Evolutionary conservation across 2,888 invertebrate genomes (phyloP).

Genomic region (Drosophila anceps): DNA sequence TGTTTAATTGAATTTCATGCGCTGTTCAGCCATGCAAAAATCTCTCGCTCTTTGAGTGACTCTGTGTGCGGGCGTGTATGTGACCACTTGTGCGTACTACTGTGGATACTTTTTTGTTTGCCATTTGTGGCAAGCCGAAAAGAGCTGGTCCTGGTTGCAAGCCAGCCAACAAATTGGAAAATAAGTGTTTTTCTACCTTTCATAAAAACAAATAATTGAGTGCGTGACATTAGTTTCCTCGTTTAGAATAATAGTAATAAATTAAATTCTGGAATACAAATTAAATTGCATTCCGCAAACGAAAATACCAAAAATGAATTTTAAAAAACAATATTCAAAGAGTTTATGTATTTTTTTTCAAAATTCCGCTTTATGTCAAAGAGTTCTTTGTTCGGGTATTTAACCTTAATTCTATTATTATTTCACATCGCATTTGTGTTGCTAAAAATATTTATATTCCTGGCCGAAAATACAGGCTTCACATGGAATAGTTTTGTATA

Average conservation of each 20-base stretch:
- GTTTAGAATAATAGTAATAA: background rate
- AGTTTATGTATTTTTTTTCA: background rate
- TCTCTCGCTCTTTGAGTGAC: conserved; percentile 3
- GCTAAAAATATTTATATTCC: conserved; percentile 6
- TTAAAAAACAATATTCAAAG: background rate
- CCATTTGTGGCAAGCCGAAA: conserved; percentile 36
- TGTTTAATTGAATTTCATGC: conserved; percentile 61
- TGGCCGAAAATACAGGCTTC: background rate
- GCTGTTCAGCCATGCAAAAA: conserved; percentile 45
- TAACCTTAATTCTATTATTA: conserved; percentile 10
- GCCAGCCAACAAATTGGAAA: conserved; percentile 2
- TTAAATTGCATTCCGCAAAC: background rate
- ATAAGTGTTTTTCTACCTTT: conserved; percentile 6
- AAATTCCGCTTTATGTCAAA: background rate
- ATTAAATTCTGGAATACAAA: background rate
- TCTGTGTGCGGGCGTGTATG: conserved; percentile 13
- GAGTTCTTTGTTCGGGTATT: conserved; percentile 10
- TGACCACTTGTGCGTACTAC: conserved; percentile 39
- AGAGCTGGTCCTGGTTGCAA: conserved; percentile 6
- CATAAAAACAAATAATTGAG: background rate
- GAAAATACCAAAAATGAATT: background rate
- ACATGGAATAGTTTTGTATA: conserved; percentile 2
- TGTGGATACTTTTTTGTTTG: conserved; percentile 42
- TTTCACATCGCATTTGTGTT: conserved; percentile 9
- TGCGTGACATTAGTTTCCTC: background rate